phyloP scores from a whole-genome alignment of 2,888 invertebrate species.

The Chymomyza procnemis region DNA sequence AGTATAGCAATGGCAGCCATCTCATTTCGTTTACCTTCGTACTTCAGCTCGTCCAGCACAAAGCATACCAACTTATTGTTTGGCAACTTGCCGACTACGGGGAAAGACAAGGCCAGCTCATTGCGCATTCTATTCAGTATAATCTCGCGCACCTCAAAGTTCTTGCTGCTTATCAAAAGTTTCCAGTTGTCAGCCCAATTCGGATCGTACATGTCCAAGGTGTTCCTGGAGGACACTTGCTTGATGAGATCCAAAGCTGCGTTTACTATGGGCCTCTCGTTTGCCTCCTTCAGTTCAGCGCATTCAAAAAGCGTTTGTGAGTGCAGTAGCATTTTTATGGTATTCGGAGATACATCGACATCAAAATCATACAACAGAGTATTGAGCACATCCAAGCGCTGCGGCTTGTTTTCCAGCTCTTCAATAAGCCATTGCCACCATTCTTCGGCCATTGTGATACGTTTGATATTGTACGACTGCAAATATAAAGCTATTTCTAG shows the following conservation, averaged over 20 bases:
- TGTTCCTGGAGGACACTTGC: constrained; percentile 79
- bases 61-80: constrained; percentile 56
- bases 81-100: constrained; percentile 41
- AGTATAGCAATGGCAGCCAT: constrained; percentile 65
- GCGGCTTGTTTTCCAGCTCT: constrained; percentile 78
- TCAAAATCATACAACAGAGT: constrained; percentile 79
- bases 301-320: constrained; percentile 83
- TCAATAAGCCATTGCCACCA: constrained; percentile 79
- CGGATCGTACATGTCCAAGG: constrained; percentile 31
- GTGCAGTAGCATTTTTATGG: constrained; percentile 78
- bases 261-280: constrained; percentile 81
- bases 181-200: constrained; percentile 82
- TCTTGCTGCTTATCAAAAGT: constrained; percentile 82
- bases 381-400: constrained; percentile 78
- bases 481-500: no score
- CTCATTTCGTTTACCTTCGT: constrained; percentile 62
- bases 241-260: constrained; percentile 84
- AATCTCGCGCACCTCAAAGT: constrained; percentile 81
- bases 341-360: constrained; percentile 76
- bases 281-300: constrained; percentile 24
- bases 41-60: constrained; percentile 70
- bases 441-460: constrained; percentile 77
- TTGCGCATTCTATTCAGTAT: constrained; percentile 82
- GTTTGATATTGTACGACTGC: no score
- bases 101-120: constrained; percentile 54